These are phyloP conservation scores for Hypomecis punctinalis DNA, from an alignment of 2,888 invertebrate species.

Conservation along the genomic window DNA sequence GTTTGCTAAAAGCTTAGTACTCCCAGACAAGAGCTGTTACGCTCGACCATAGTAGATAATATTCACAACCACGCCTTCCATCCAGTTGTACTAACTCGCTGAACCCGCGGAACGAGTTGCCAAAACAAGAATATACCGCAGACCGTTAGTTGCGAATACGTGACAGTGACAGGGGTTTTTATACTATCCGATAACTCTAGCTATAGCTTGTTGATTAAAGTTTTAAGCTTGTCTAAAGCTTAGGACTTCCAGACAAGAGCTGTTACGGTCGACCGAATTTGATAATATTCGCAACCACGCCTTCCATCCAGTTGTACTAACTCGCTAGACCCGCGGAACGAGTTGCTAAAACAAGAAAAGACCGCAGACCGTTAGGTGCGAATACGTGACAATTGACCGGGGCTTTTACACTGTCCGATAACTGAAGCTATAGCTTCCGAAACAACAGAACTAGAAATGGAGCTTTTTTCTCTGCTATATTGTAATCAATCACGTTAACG, in stretches of 20 bases:
- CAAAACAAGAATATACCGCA: background rate
- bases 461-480: too few species aligned
- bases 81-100: background rate
- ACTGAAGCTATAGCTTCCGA: too few species aligned
- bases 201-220: too few species aligned
- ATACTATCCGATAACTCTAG: background rate
- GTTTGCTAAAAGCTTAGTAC: too few species aligned
- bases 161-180: background rate
- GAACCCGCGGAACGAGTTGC: slow-evolving; percentile 6
- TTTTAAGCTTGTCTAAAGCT: too few species aligned
- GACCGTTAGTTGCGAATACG: background rate
- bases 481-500: too few species aligned
- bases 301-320: background rate
- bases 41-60: too few species aligned
- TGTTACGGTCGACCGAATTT: background rate
- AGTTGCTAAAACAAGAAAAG: slow-evolving; percentile 1
- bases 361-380: background rate
- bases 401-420: background rate
- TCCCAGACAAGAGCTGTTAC: too few species aligned
- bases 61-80: background rate
- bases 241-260: too few species aligned
- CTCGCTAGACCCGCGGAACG: slow-evolving; percentile 7
- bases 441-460: too few species aligned
- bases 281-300: background rate
- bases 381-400: background rate